A percentile compares a stretch with the other conserved stretches of the same genome.
These are phyloP conservation scores for Rhinogobio ventralis DNA, from an alignment of 2,797 vertebrate species.

Conservation along the genomic window DNA sequence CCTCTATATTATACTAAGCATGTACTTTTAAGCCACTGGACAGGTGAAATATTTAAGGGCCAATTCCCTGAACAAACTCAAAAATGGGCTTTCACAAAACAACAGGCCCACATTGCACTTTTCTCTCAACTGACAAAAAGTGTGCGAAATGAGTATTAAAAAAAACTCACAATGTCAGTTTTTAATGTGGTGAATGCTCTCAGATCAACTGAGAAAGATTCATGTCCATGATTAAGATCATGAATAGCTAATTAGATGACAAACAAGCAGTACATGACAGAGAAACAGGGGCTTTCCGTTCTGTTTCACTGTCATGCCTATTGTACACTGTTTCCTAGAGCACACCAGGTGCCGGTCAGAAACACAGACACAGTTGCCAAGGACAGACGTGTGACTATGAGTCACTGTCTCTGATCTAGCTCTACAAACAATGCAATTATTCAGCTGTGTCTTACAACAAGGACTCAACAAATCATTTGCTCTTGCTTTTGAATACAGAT, in stretches of 20 bases:
- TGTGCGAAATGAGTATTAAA: constrained; percentile 3
- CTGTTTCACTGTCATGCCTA: not conserved
- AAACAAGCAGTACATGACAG: constrained; percentile 30
- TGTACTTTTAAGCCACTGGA: not conserved
- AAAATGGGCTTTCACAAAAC: constrained; percentile 2
- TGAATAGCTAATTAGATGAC: constrained; percentile 44
- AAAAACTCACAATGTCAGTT: constrained; percentile 33
- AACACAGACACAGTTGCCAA: constrained; percentile 36
- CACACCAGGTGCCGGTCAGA: constrained; percentile 58
- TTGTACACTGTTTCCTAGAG: constrained; percentile 48
- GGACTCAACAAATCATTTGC: not conserved
- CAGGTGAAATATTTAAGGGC: not conserved
- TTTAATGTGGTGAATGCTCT: constrained; percentile 43
- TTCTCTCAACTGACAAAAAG: constrained; percentile 29
- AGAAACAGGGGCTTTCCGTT: constrained; percentile 5
- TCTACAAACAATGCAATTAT: constrained; percentile 47
- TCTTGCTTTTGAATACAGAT: not conserved
- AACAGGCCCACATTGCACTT: constrained; percentile 54
- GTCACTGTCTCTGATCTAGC: constrained; percentile 50
- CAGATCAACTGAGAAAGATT: constrained; percentile 62
- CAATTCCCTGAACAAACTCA: not conserved
- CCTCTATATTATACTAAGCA: not conserved
- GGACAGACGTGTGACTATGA: constrained; percentile 49
- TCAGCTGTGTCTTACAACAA: constrained; percentile 19
- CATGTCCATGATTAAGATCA: constrained; percentile 26